These are phyloP conservation scores for Denticeps clupeoides DNA, from an alignment of 2,797 vertebrate species.

Conservation along the genomic window DNA sequence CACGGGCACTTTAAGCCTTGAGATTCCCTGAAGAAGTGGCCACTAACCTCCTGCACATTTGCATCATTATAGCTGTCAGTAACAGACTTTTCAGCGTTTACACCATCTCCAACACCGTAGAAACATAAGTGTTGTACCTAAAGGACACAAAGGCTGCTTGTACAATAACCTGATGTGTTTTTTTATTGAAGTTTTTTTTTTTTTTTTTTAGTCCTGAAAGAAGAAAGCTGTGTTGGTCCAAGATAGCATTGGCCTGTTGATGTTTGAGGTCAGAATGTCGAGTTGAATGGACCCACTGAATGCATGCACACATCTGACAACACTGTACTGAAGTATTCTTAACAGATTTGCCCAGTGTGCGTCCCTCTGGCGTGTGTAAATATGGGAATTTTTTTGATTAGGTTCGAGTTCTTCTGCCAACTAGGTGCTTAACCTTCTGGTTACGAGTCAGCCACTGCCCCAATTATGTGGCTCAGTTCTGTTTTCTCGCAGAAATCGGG, in stretches of 20 bases:
- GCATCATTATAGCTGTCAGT: too few species aligned
- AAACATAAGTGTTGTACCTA: conserved; percentile 16
- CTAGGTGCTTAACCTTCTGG: too few species aligned
- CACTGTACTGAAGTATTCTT: conserved; percentile 45
- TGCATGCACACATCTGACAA: conserved; percentile 64
- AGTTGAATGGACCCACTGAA: conserved; percentile 57
- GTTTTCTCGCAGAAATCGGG: too few species aligned
- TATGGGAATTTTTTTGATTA: conserved; percentile 1
- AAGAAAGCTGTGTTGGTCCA: neutral
- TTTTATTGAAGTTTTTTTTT: too few species aligned
- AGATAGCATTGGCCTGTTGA: neutral
- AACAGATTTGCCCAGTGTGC: neutral
- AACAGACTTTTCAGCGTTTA: conserved; percentile 6
- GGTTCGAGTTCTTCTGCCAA: neutral
- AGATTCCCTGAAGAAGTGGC: neutral
- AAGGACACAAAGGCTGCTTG: too few species aligned
- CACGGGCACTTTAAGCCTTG: conserved; percentile 66
- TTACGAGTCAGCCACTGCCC: too few species aligned
- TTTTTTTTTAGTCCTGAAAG: too few species aligned
- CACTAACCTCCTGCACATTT: neutral
- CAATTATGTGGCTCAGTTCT: too few species aligned
- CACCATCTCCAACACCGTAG: conserved; percentile 3
- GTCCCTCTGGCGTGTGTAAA: conserved; percentile 10
- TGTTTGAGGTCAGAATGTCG: neutral
- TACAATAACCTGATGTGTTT: too few species aligned